A percentile compares a stretch with the other conserved stretches of the same genome.
These are phyloP conservation scores for Datnioides undecimradiatus DNA, from an alignment of 2,113 vertebrate species.

Conservation along the genomic window DNA sequence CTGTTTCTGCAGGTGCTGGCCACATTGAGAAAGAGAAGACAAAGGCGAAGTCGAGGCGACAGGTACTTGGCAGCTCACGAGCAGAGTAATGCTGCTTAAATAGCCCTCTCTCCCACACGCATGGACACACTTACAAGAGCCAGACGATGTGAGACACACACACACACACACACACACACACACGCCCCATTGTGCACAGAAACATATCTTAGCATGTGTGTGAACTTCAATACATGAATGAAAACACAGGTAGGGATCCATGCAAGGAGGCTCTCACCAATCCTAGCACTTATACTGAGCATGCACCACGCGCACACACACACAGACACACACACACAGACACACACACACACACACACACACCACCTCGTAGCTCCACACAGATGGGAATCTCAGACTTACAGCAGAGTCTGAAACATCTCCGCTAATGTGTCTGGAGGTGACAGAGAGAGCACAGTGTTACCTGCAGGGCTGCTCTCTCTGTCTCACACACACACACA, in stretches of 20 bases:
- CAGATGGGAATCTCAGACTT: slow-evolving; percentile 63
- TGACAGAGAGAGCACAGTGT: slow-evolving; percentile 13
- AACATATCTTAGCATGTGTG: not conserved
- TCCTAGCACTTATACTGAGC: too few relatives aligned
- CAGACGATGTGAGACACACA: slow-evolving; percentile 23
- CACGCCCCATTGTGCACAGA: not conserved
- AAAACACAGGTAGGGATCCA: slow-evolving; percentile 1
- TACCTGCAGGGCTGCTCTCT: not conserved
- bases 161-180: slow-evolving; percentile 23
- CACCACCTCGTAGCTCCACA: not conserved
- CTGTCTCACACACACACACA: slow-evolving; percentile 31
- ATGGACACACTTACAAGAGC: slow-evolving; percentile 50
- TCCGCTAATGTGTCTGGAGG: slow-evolving; percentile 58
- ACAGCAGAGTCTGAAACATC: slow-evolving; percentile 59
- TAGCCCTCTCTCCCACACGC: slow-evolving; percentile 42
- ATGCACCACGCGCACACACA: too few relatives aligned
- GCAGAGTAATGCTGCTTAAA: slow-evolving; percentile 65
- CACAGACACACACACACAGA: slow-evolving; percentile 28
- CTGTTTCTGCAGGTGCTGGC: slow-evolving; percentile 75
- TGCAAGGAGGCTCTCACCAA: not conserved
- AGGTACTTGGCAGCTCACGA: slow-evolving; percentile 75
- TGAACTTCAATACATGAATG: not conserved
- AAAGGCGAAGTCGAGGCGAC: slow-evolving; percentile 61
- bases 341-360: slow-evolving; percentile 46
- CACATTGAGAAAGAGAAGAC: slow-evolving; percentile 72